Evolutionary conservation across 2,797 vertebrate genomes (phyloP).

Genomic region (Danio aesculapii): DNA sequence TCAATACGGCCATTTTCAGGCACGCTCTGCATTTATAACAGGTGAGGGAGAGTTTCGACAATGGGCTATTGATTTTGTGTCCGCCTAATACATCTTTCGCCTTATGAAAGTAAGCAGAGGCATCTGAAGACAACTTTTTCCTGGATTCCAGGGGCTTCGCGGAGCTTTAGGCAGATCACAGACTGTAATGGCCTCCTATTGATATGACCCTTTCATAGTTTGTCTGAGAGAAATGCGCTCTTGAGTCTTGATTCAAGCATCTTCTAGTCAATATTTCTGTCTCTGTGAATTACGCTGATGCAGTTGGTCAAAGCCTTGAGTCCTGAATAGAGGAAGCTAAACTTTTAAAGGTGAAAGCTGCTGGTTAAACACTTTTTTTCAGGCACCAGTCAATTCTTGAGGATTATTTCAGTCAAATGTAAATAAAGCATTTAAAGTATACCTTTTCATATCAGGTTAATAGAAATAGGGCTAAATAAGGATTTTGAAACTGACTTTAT

Average conservation of each 20-base stretch:
- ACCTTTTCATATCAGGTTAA: too few relatives aligned
- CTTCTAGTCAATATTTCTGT: conserved; percentile 34
- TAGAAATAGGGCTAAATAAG: too few relatives aligned
- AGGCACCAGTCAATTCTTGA: too few relatives aligned
- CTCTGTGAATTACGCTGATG: conserved; percentile 20
- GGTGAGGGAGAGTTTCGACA: conserved; percentile 33
- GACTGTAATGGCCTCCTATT: conserved; percentile 17
- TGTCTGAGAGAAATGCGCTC: conserved; percentile 26
- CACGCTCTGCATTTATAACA: conserved; percentile 41
- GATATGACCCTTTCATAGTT: conserved; percentile 17
- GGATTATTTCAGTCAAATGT: too few relatives aligned
- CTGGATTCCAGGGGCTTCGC: neutral
- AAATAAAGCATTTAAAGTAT: too few relatives aligned
- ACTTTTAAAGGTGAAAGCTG: neutral
- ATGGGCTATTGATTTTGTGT: conserved; percentile 46
- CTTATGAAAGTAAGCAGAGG: conserved; percentile 32
- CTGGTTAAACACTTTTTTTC: too few relatives aligned
- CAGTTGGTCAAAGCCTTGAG: neutral
- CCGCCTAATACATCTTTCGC: neutral
- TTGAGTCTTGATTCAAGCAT: conserved; percentile 26
- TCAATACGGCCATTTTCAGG: conserved; percentile 37
- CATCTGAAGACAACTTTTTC: conserved; percentile 5
- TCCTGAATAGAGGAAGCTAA: neutral
- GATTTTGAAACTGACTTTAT: too few relatives aligned
- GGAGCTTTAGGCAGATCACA: conserved; percentile 18